Evolutionary conservation across 2,113 vertebrate species (phyloP).

Genomic region (Campylorhamphus procurvoides): DNA sequence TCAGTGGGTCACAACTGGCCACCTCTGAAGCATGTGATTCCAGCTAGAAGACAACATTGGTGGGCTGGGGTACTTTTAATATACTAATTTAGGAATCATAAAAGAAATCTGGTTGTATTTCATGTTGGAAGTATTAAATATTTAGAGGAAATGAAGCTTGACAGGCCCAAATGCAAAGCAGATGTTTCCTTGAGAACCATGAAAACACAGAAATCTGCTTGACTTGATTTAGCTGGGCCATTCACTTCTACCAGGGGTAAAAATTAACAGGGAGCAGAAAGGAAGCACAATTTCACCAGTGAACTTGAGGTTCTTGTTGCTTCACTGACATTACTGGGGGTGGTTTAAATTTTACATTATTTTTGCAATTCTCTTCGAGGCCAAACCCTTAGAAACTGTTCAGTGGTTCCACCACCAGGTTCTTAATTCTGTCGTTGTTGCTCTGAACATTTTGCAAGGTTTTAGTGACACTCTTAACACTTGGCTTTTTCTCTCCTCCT

Average conservation of each 20-base stretch:
- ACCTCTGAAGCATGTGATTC: not conserved
- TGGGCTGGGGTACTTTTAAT: not conserved
- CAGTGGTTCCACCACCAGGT: not conserved
- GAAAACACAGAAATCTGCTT: not conserved
- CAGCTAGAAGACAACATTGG: not conserved
- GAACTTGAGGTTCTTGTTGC: not conserved
- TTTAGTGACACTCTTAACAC: not conserved
- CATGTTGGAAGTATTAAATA: not conserved
- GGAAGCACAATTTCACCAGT: not conserved
- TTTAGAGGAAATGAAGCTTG: not conserved
- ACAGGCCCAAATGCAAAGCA: not conserved
- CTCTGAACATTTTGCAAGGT: not conserved
- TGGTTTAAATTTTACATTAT: not conserved
- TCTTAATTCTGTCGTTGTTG: not conserved
- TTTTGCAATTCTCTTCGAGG: not conserved
- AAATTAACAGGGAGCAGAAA: not conserved
- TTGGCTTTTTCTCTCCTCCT: conserved; percentile 4
- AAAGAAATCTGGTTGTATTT: not conserved
- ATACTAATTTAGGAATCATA: not conserved
- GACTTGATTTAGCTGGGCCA: not conserved
- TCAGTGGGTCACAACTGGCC: not conserved
- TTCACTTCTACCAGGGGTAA: not conserved
- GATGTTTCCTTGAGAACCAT: not conserved
- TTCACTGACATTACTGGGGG: not conserved
- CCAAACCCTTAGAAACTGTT: not conserved